Percentiles rank a stretch among this genome's conserved stretches.
Evolutionary conservation across 2,113 vertebrate genomes (phyloP).

Genomic region (Todiramphus saurophagus): DNA sequence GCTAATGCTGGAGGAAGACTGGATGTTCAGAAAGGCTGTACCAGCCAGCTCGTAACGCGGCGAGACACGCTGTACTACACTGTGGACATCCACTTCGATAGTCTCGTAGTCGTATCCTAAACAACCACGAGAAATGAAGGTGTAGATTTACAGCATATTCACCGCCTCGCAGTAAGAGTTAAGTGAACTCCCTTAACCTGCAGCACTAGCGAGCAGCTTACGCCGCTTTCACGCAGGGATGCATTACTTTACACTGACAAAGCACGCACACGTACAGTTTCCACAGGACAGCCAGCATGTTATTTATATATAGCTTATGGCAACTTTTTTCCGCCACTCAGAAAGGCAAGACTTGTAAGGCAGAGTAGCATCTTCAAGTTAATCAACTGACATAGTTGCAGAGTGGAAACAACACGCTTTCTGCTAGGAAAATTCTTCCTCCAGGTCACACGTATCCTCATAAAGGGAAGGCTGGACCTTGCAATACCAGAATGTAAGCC

Average conservation of each 20-base stretch:
- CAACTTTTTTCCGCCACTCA: neutral
- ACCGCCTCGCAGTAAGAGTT: neutral
- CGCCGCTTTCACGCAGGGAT: neutral
- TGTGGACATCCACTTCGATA: neutral
- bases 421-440: constrained; percentile 6
- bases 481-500: neutral
- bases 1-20: neutral
- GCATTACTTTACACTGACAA: neutral
- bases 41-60: neutral
- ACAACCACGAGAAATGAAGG: neutral
- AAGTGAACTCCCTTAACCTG: neutral
- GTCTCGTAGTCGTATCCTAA: neutral
- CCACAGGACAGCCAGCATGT: neutral
- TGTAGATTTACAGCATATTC: neutral
- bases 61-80: neutral
- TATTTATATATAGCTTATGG: neutral
- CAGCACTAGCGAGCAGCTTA: neutral
- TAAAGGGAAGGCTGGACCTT: neutral
- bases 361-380: neutral
- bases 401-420: neutral
- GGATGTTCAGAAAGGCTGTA: neutral
- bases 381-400: neutral
- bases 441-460: neutral
- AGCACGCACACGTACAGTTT: neutral
- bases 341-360: neutral